A percentile compares a stretch with the other conserved stretches of the same genome.
These are phyloP conservation scores for Craniophora ligustri DNA, from an alignment of 2,888 invertebrate species.

Conservation along the genomic window DNA sequence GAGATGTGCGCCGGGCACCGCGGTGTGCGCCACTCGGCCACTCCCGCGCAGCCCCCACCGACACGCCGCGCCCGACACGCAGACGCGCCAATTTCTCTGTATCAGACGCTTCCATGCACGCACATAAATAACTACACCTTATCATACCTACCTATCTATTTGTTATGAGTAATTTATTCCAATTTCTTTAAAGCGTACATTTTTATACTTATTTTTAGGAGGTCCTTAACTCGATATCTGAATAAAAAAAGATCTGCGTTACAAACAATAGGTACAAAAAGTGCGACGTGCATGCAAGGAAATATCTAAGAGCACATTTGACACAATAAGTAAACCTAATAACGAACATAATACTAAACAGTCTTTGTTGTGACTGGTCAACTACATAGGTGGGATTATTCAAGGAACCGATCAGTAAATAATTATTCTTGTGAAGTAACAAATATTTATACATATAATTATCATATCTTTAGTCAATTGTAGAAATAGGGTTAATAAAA, in stretches of 20 bases:
- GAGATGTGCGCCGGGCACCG: background rate
- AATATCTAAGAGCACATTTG: constrained; percentile 71
- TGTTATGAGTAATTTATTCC: constrained; percentile 83
- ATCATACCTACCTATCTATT: constrained; percentile 85
- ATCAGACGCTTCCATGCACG: constrained; percentile 72
- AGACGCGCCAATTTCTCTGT: constrained; percentile 36
- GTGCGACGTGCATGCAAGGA: constrained; percentile 79
- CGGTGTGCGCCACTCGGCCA: background rate
- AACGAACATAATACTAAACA: constrained; percentile 84
- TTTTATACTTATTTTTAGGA: constrained; percentile 86
- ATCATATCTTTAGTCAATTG: constrained; percentile 31
- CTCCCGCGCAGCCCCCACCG: constrained; percentile 2
- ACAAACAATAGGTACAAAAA: constrained; percentile 72
- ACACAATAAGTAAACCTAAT: constrained; percentile 79
- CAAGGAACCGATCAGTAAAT: constrained; percentile 72
- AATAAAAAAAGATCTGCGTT: constrained; percentile 68
- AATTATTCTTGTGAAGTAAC: constrained; percentile 43
- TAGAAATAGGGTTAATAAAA: constrained; percentile 37
- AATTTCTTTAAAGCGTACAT: constrained; percentile 89
- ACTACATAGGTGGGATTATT: constrained; percentile 82
- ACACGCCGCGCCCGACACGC: constrained; percentile 29
- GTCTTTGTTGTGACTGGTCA: constrained; percentile 85
- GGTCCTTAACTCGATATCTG: constrained; percentile 81
- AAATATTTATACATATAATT: constrained; percentile 16
- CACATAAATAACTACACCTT: constrained; percentile 81